phyloP scores from a whole-genome alignment of 2,797 vertebrate species.

The Aythya fuligula region DNA sequence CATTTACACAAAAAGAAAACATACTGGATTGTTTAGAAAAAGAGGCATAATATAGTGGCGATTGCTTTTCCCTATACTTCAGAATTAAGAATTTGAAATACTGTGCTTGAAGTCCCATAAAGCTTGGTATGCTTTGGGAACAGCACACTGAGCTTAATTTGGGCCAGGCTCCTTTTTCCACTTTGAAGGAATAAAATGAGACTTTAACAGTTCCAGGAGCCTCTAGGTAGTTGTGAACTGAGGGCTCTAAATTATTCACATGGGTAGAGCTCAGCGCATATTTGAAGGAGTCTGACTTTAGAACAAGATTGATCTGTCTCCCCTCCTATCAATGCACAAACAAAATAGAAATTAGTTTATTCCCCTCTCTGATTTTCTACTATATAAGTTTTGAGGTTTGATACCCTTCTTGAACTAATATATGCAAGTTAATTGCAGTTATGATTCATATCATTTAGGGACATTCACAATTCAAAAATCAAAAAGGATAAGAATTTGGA shows the following conservation, averaged over 20 bases:
- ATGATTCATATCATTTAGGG: neutral
- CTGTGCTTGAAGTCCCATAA: conserved; percentile 79
- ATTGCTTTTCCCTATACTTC: conserved; percentile 71
- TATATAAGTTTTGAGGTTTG: neutral
- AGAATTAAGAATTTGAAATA: conserved; percentile 80
- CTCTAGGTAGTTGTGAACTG: conserved; percentile 41
- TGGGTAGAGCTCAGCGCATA: neutral
- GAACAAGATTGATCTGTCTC: neutral
- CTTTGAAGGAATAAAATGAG: conserved; percentile 78
- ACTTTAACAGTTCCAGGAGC: conserved; percentile 70
- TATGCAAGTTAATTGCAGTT: neutral
- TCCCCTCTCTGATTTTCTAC: neutral
- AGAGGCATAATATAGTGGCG: conserved; percentile 72
- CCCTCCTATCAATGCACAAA: neutral
- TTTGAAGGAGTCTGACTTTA: neutral
- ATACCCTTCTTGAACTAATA: neutral
- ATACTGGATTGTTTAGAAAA: conserved; percentile 80
- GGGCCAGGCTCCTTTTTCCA: conserved; percentile 75
- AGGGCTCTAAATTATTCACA: conserved; percentile 34
- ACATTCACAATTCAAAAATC: neutral
- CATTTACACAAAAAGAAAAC: conserved; percentile 76
- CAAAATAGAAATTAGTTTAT: neutral
- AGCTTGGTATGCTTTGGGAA: conserved; percentile 78
- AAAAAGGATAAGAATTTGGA: neutral
- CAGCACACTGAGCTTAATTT: conserved; percentile 77